Percentiles rank a stretch among this genome's conserved stretches.
Conservation (phyloP, 1,140 invertebrate genomes). For the Carposina sasakii region DNA sequence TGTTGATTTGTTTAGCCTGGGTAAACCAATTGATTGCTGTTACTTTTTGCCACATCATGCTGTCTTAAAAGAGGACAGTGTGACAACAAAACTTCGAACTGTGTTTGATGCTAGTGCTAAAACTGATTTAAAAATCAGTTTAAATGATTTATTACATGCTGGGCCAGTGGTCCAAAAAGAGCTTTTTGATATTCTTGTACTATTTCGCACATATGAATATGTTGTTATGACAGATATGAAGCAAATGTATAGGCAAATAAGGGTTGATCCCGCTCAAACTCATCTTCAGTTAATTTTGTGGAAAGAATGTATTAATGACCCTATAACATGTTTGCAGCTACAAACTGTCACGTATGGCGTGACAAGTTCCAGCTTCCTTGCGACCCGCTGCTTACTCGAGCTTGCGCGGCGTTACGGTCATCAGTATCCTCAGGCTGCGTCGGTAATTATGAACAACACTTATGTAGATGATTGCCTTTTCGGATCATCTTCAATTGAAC, state of each 20-base stretch:
- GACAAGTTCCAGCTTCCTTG: conserved; percentile 15
- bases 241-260: conserved; percentile 9
- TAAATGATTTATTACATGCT: conserved; percentile 9
- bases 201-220: conserved; percentile 6
- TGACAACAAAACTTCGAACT: conserved; percentile 3
- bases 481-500: neutral
- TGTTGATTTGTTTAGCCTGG: conserved; percentile 1
- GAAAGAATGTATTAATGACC: neutral
- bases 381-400: conserved; percentile 20
- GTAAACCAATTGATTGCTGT: neutral
- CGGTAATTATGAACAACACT: neutral
- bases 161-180: conserved; percentile 5
- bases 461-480: conserved; percentile 6
- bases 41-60: conserved; percentile 13
- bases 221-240: neutral
- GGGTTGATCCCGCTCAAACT: conserved; percentile 3
- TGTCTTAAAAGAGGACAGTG: conserved; percentile 1
- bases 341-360: conserved; percentile 27
- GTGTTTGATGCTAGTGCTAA: conserved; percentile 2
- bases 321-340: neutral
- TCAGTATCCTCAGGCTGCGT: neutral
- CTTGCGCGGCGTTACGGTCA: neutral
- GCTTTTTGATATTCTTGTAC: conserved; percentile 3
- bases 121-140: neutral
- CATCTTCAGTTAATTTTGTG: conserved; percentile 2